Percentiles rank a stretch among this genome's conserved stretches.
Evolutionary conservation across 1,140 invertebrate genomes (phyloP).

Genomic region (Ceratosolen fusciceps): DNA sequence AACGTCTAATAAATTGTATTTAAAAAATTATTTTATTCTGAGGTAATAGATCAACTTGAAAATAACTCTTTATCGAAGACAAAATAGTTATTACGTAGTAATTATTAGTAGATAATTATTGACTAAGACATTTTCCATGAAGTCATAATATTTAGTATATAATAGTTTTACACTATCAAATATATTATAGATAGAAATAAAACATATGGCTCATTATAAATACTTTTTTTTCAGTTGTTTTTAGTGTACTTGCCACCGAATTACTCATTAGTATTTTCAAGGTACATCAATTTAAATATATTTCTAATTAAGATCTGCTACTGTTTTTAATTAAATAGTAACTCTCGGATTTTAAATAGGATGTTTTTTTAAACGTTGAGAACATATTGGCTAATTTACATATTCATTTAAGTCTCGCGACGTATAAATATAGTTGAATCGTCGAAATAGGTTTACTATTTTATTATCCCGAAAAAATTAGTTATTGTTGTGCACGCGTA

Average conservation of each 20-base stretch:
- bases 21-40: conserved; percentile 2
- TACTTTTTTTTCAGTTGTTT: no score
- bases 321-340: no score
- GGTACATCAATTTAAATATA: no score
- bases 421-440: background rate
- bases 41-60: background rate
- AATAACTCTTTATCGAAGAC: background rate
- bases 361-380: background rate
- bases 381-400: background rate
- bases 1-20: conserved; percentile 10
- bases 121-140: background rate
- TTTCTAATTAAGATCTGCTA: no score
- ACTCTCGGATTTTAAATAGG: no score
- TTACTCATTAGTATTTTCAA: no score
- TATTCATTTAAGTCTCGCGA: background rate
- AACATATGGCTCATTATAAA: background rate
- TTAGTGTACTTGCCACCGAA: no score
- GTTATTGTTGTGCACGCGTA: background rate
- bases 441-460: no score
- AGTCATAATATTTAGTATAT: background rate
- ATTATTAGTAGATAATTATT: background rate
- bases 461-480: no score
- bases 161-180: background rate
- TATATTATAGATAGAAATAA: background rate
- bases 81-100: background rate